phyloP scores from a whole-genome alignment of 2,797 vertebrate genomes.

The Mus minutoides region DNA sequence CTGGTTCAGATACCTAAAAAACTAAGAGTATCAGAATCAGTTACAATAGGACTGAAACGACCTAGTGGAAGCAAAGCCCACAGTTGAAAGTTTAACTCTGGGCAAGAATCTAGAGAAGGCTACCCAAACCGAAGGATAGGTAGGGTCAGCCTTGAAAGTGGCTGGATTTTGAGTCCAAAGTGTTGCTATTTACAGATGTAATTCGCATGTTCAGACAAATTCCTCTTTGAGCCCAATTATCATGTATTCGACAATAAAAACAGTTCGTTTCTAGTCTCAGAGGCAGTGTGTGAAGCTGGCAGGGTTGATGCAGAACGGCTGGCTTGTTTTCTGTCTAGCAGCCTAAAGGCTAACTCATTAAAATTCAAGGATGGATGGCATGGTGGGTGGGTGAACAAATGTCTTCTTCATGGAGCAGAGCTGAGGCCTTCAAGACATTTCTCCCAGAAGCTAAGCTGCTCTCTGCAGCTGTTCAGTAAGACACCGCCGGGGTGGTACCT shows the following conservation, averaged over 20 bases:
- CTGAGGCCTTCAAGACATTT: slow-evolving; percentile 45
- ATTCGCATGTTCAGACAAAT: not conserved
- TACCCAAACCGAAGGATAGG: not conserved
- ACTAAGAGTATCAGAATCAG: not conserved
- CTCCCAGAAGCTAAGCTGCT: slow-evolving; percentile 27
- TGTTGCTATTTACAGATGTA: not conserved
- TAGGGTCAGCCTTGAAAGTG: not conserved
- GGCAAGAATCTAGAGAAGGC: not conserved
- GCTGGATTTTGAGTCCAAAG: not conserved
- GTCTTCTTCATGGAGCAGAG: slow-evolving; percentile 59
- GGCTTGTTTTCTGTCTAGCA: slow-evolving; percentile 63
- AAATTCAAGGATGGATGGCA: slow-evolving; percentile 65
- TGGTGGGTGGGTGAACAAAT: slow-evolving; percentile 75
- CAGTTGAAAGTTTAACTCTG: not conserved
- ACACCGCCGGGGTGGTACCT: not conserved
- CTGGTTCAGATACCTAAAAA: not conserved
- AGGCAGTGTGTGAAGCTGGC: not conserved
- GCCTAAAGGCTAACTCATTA: slow-evolving; percentile 68
- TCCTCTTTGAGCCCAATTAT: not conserved
- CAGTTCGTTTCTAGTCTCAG: not conserved
- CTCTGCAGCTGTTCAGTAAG: slow-evolving; percentile 58
- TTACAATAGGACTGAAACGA: not conserved
- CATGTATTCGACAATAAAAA: not conserved
- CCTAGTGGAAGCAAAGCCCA: not conserved
- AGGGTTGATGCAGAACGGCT: not conserved